Conservation (phyloP, 2,797 vertebrate species). For the Melanotaenia nigrans region DNA sequence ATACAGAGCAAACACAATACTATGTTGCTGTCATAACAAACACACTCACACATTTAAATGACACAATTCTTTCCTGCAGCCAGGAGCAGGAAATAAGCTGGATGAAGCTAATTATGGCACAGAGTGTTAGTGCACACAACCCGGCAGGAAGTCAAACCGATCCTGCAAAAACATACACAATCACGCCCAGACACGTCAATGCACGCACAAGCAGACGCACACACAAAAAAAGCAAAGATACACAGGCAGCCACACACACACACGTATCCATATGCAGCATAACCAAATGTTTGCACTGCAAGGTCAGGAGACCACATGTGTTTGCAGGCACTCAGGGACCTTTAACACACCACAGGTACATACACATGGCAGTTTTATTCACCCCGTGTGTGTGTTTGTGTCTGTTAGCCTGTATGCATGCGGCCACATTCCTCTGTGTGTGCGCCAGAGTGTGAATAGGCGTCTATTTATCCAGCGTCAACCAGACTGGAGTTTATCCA, state of each 20-base stretch:
- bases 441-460: conserved; percentile 55
- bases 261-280: conserved; percentile 31
- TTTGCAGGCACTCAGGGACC: conserved; percentile 58
- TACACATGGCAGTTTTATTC: conserved; percentile 53
- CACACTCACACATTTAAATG: conserved; percentile 11
- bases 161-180: conserved; percentile 62
- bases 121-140: conserved; percentile 56
- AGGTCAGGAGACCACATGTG: conserved; percentile 72
- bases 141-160: conserved; percentile 66
- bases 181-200: conserved; percentile 46
- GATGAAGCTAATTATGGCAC: conserved; percentile 70
- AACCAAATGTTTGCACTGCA: conserved; percentile 67
- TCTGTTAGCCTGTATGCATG: conserved; percentile 27
- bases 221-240: not conserved
- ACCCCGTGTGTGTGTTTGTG: conserved; percentile 13
- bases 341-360: conserved; percentile 63
- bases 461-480: conserved; percentile 61
- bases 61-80: conserved; percentile 48
- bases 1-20: conserved; percentile 14
- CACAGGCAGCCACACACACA: conserved; percentile 10
- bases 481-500: conserved; percentile 67
- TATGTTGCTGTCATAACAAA: not conserved
- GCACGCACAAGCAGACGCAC: conserved; percentile 16
- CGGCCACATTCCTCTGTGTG: conserved; percentile 19
- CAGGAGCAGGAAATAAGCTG: conserved; percentile 64